Evolutionary conservation across 1,140 invertebrate species (phyloP).

Genomic region (Anoplolepis gracilipes): DNA sequence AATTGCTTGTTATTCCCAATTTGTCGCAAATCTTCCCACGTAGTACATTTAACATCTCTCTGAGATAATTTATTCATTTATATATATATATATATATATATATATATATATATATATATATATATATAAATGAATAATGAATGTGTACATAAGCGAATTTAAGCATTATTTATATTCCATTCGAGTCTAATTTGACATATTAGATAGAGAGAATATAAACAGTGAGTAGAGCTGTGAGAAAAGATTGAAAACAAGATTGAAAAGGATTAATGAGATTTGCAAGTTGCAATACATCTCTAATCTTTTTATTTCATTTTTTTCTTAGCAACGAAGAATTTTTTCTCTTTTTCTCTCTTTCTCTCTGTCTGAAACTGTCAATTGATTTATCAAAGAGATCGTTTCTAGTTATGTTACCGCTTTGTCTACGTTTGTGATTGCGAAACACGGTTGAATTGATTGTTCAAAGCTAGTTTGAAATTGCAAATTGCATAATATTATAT

Average conservation of each 20-base stretch:
- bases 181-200: background rate
- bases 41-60: too few relatives aligned
- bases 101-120: too few relatives aligned
- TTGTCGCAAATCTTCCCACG: background rate
- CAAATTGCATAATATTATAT: too few relatives aligned
- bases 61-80: background rate
- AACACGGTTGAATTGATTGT: background rate
- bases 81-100: background rate
- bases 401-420: background rate
- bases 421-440: background rate
- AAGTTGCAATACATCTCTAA: background rate
- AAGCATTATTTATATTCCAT: background rate
- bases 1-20: background rate
- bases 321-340: background rate
- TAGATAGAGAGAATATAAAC: background rate
- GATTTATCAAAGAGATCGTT: background rate
- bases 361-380: constrained; percentile 12
- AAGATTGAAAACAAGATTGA: background rate
- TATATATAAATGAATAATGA: too few relatives aligned
- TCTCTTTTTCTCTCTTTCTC: too few relatives aligned
- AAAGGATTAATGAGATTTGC: background rate
- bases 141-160: background rate
- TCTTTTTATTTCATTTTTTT: background rate
- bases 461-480: too few relatives aligned
- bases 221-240: background rate